Evolutionary conservation across 2,888 invertebrate species (phyloP).

Genomic region (Julus scanicus): DNA sequence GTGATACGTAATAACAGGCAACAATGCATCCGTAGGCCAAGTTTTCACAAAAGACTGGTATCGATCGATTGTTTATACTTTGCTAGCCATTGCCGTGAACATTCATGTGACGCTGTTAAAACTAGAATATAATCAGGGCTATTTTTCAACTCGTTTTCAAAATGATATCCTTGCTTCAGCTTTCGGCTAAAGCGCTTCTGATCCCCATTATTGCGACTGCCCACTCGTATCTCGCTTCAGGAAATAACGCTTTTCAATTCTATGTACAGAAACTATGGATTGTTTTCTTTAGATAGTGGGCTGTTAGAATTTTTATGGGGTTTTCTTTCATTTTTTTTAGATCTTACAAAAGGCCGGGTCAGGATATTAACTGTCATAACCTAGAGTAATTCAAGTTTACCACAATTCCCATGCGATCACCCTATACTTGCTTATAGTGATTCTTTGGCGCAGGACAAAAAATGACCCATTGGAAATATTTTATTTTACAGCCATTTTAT

Average conservation of each 20-base stretch:
- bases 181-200: not conserved
- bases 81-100: not conserved
- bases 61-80: constrained; percentile 36
- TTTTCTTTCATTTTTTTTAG: not conserved
- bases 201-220: constrained; percentile 3
- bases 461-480: too few species aligned
- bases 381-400: not conserved
- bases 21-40: not conserved
- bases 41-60: not conserved
- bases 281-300: not conserved
- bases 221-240: not conserved
- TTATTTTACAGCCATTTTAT: too few species aligned
- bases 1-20: not conserved
- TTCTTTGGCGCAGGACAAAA: too few species aligned
- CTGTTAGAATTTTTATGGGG: constrained; percentile 33
- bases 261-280: not conserved
- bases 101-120: not conserved
- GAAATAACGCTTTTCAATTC: constrained; percentile 31
- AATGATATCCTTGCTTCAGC: not conserved
- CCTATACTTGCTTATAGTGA: not conserved
- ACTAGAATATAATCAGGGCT: not conserved
- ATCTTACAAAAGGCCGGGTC: not conserved
- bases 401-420: not conserved
- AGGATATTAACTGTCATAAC: not conserved
- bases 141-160: constrained; percentile 15